Percentiles rank a stretch among this genome's conserved stretches.
phyloP scores from a whole-genome alignment of 1,140 invertebrate species.

The Tetramorium alpestre region DNA sequence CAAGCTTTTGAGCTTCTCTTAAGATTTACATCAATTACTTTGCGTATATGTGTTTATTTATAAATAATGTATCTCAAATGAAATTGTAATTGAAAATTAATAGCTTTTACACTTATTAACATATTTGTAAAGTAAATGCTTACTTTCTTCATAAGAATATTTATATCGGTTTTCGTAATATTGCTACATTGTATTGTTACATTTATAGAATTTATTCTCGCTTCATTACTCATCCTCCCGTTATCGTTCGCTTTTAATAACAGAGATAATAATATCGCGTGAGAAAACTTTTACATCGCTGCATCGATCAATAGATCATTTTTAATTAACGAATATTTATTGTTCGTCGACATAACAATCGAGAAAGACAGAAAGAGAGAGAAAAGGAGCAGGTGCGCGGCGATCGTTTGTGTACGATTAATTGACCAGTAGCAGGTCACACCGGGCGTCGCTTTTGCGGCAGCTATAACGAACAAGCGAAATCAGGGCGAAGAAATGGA shows the following conservation, averaged over 20 bases:
- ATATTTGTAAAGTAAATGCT: neutral
- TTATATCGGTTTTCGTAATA: neutral
- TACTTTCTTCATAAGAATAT: neutral
- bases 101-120: neutral
- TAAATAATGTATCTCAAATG: neutral
- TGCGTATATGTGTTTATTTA: neutral
- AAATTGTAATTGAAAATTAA: slow-evolving; percentile 1
- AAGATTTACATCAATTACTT: neutral
- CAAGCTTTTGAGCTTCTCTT: neutral
- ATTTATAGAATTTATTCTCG: neutral
- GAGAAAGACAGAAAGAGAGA: slow-evolving; percentile 16
- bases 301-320: slow-evolving; percentile 26
- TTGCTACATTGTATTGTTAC: neutral
- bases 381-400: slow-evolving; percentile 33
- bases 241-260: slow-evolving; percentile 18
- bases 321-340: slow-evolving; percentile 39
- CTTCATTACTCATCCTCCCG: neutral
- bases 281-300: slow-evolving; percentile 17
- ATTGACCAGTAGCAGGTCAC: slow-evolving; percentile 57
- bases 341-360: slow-evolving; percentile 2
- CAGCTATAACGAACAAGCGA: slow-evolving; percentile 58
- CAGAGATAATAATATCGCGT: slow-evolving; percentile 20
- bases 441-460: slow-evolving; percentile 15
- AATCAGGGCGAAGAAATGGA: slow-evolving; percentile 23
- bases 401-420: slow-evolving; percentile 67